These are phyloP conservation scores for Cotesia vestalis DNA, from an alignment of 1,140 invertebrate species.

Conservation along the genomic window DNA sequence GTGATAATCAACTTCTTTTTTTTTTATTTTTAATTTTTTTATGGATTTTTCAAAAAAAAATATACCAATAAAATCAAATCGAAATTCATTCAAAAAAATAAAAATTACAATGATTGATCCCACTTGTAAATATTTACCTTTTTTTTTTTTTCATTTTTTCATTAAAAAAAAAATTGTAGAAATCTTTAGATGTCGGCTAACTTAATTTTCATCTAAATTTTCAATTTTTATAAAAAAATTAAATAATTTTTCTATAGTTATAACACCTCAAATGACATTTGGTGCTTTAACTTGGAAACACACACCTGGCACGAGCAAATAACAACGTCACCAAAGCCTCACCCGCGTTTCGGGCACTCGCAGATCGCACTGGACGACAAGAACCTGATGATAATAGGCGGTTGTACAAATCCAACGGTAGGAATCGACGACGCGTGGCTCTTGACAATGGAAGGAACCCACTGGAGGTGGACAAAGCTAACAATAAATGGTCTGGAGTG, in stretches of 20 bases:
- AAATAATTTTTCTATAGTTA: slow-evolving; percentile 14
- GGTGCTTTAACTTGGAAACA: slow-evolving; percentile 85
- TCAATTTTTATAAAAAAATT: slow-evolving; percentile 12
- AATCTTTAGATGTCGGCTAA: too few relatives aligned
- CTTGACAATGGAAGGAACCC: slow-evolving; percentile 67
- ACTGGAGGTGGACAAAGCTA: slow-evolving; percentile 86
- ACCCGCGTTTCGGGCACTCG: slow-evolving; percentile 88
- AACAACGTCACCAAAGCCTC: slow-evolving; percentile 75
- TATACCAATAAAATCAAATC: too few relatives aligned
- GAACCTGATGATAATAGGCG: slow-evolving; percentile 79
- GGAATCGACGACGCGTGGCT: slow-evolving; percentile 79
- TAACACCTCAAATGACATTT: slow-evolving; percentile 83
- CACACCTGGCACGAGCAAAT: slow-evolving; percentile 81
- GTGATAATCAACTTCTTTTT: too few relatives aligned
- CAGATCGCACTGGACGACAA: slow-evolving; percentile 78
- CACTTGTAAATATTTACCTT: too few relatives aligned
- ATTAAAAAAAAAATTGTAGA: too few relatives aligned
- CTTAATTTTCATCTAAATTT: neutral
- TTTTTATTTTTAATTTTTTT: too few relatives aligned
- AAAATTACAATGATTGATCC: too few relatives aligned
- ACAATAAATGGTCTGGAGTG: slow-evolving; percentile 78
- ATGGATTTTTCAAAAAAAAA: too few relatives aligned
- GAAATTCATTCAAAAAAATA: too few relatives aligned
- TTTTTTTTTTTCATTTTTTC: too few relatives aligned
- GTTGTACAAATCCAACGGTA: slow-evolving; percentile 76